Evolutionary conservation across 2,888 invertebrate genomes (phyloP), one percentile per base, ranked within the genome.

Genomic region (Xanthia icteritia): DNA sequence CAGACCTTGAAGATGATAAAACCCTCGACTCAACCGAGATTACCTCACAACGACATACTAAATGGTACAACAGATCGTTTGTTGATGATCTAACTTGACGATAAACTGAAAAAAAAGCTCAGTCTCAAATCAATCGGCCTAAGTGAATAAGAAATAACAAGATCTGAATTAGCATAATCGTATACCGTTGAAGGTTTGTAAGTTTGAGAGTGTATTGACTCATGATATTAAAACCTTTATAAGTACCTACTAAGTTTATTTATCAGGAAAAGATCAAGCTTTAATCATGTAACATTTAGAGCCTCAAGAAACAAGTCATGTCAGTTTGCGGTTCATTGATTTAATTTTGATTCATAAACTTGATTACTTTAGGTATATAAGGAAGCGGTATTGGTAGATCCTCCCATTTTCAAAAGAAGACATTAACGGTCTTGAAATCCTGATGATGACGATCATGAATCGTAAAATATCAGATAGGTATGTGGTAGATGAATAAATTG

Each of bases 1-100:
- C 78, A 79, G 79, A 71, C 88, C 88, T 88, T 88, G 88, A 79
- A 65, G 58, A 76, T 79, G 84, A 87, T 88, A 86, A 86, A 88
- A 79, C 79, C 86, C 88, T 87, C 81, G 66, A 67, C 42, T 66
- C 71, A 36, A 45, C 45, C 23, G 68, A 85, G 70, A 83, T 83
- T 83, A 80, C 73, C 77, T 87, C 79, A 86, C 58, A 79, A 42
- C 27, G 61, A 73, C 60, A 31, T 54, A 61, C 54, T 65, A 66
- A 74, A 83, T 66, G 58, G 65, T 69, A 84, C 71, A 86, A 82
- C 23, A 60, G 58, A 78, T 71, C 20, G 68, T 69, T 83, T 84
- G 79, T 85, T 81, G 79, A 61, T 64, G 69, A 79, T 63, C 51
- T 13, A 79, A 70, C 71, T 68, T 71, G 56, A 67, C 48, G 76